Evolutionary conservation across 2,113 vertebrate genomes (phyloP).

Genomic region (Nyctereutes procyonoides): DNA sequence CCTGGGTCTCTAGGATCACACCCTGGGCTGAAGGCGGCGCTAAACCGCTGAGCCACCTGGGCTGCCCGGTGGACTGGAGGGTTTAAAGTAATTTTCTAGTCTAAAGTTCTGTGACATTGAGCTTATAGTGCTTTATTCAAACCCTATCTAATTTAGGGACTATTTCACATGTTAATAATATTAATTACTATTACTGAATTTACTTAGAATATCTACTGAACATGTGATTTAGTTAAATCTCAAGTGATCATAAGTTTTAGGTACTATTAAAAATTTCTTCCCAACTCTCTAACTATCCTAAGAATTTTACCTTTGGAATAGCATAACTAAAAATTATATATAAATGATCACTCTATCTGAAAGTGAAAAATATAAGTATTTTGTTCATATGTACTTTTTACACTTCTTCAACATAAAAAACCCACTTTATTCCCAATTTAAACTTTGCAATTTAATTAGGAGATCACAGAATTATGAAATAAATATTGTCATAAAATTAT

Average conservation of each 20-base stretch:
- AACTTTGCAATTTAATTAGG: slow-evolving; percentile 34
- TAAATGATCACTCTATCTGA: not conserved
- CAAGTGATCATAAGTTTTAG: not conserved
- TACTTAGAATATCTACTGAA: not conserved
- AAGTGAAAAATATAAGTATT: slow-evolving; percentile 42
- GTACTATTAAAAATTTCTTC: not conserved
- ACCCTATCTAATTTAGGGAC: not conserved
- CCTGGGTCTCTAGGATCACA: too few species aligned
- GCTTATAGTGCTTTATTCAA: not conserved
- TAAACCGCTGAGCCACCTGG: too few species aligned
- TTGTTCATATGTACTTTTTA: slow-evolving; percentile 24
- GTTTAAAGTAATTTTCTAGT: not conserved
- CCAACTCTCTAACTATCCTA: not conserved
- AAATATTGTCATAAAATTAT: not conserved
- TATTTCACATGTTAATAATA: not conserved
- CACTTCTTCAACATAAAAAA: not conserved
- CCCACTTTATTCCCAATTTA: not conserved
- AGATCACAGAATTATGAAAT: not conserved
- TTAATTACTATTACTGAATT: not conserved
- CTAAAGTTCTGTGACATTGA: not conserved
- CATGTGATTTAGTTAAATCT: not conserved
- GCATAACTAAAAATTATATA: not conserved
- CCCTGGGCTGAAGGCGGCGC: too few species aligned
- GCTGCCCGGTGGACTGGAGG: not conserved
- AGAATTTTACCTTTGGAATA: not conserved